Evolutionary conservation across 2,888 invertebrate species (phyloP), one percentile per base, ranked within the genome.

Genomic region (Drosophila testacea): DNA sequence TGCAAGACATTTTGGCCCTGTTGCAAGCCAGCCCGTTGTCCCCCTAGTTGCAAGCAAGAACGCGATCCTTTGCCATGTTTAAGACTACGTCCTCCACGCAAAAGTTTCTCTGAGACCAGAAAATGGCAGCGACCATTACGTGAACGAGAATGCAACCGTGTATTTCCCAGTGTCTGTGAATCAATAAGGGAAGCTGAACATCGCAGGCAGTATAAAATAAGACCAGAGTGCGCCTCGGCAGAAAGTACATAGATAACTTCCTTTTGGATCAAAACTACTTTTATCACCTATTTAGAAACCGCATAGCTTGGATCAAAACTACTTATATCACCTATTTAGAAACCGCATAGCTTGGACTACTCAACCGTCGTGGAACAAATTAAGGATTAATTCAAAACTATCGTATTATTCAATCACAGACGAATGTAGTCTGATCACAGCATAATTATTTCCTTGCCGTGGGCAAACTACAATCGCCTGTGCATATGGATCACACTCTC

Each of bases 101-200:
- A 71, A 0, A 57, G 80, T 1, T 90, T 52, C 10, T 85, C 90
- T 4, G 90, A 90, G 5, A 5, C 7, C 2, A 11, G 9, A 11
- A 7, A 5, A 28, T 57, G 47, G 47, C 36, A 16, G 13, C 57
- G 55, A 13, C 55, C 44, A 4, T n/a, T 44, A 0, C 55, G 55
- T 0, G 6, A 3, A 0, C 42, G 34, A 6, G 55, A 56, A n/a
- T 56, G 55, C 10, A 36, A 13, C 22, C 55, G 36, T 13, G 1
- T 13, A 3, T 2, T 6, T 10, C 55, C 44, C n/a, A 36, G 34
- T 9, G n/a, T 36, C 4, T 56, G 55, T 13, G 55, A 44, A n/a
- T 6, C 27, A 3, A 4, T 44, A 1, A 36, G 34, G 22, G 44
- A 10, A 34, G 34, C 10, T 4, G 1, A 10, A 7, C 34, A 46